Evolutionary conservation across 2,888 invertebrate genomes (phyloP).

Genomic region (Napeogenes sylphis): DNA sequence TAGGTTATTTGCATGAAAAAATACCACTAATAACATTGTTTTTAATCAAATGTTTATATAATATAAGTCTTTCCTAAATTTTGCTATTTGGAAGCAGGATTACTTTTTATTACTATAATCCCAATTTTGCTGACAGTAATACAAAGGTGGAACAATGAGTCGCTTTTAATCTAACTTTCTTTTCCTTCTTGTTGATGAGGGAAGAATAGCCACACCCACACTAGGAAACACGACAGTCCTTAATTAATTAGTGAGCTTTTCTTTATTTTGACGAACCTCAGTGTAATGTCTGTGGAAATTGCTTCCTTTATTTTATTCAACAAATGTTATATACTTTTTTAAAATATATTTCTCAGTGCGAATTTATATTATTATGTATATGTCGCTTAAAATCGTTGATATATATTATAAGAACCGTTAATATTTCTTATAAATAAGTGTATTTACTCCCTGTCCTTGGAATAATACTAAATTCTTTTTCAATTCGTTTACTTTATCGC

Average conservation of each 20-base stretch:
- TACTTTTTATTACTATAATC: constrained; percentile 39
- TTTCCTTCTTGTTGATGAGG: constrained; percentile 59
- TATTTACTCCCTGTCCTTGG: too few species aligned
- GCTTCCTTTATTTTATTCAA: constrained; percentile 6
- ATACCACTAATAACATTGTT: too few species aligned
- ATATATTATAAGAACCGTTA: too few species aligned
- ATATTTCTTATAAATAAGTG: too few species aligned
- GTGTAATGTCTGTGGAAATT: constrained; percentile 37
- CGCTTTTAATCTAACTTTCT: constrained; percentile 70
- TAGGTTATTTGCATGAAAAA: too few species aligned
- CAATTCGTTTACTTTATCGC: too few species aligned
- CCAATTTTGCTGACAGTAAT: constrained; percentile 44
- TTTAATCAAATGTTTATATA: too few species aligned
- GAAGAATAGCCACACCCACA: constrained; percentile 61
- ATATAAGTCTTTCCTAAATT: neutral
- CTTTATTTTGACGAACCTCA: constrained; percentile 55
- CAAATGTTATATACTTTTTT: neutral
- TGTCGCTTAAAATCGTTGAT: too few species aligned
- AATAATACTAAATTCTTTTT: too few species aligned
- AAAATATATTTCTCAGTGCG: too few species aligned
- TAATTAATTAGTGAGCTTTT: constrained; percentile 68
- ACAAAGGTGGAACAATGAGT: constrained; percentile 59
- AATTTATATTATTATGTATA: too few species aligned
- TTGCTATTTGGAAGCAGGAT: constrained; percentile 24
- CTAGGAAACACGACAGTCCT: constrained; percentile 56